Percentiles rank a stretch among this genome's conserved stretches.
These are phyloP conservation scores for Engraulis encrasicolus DNA, from an alignment of 2,113 vertebrate genomes.

Conservation along the genomic window DNA sequence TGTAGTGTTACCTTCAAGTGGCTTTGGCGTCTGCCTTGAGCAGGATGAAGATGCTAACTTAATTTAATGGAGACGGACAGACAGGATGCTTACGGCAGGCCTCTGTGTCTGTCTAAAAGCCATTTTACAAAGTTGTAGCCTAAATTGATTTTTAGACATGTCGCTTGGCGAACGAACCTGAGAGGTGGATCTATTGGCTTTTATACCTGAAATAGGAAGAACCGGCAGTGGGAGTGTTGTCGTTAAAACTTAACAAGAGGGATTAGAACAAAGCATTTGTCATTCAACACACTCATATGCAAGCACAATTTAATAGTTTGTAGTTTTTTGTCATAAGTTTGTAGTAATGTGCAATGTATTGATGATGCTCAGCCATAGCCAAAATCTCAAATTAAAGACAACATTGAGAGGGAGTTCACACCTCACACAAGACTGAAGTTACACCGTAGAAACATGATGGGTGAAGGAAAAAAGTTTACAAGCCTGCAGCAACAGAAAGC, in stretches of 20 bases:
- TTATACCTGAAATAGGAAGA: background rate
- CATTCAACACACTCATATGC: background rate
- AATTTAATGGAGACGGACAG: constrained; percentile 34
- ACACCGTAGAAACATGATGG: too few relatives aligned
- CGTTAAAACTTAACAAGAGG: background rate
- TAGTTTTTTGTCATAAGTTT: too few relatives aligned
- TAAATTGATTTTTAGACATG: constrained; percentile 19
- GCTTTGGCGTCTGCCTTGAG: background rate
- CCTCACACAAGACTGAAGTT: too few relatives aligned
- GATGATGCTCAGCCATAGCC: background rate
- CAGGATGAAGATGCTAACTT: constrained; percentile 29
- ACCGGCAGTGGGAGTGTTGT: background rate
- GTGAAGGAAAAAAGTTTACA: too few relatives aligned
- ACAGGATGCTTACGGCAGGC: constrained; percentile 26
- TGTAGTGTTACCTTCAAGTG: constrained; percentile 30
- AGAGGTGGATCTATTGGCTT: background rate
- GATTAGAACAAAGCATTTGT: background rate
- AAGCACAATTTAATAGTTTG: too few relatives aligned
- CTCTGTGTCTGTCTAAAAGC: constrained; percentile 25
- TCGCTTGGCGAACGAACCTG: background rate
- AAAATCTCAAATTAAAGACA: background rate
- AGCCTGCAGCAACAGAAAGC: too few relatives aligned
- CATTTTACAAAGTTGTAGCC: constrained; percentile 41
- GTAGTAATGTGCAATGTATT: background rate
- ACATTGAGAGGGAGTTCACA: too few relatives aligned